A percentile compares a stretch with the other conserved stretches of the same genome.
phyloP scores from a whole-genome alignment of 2,888 invertebrate species.

The Acronicta psi region DNA sequence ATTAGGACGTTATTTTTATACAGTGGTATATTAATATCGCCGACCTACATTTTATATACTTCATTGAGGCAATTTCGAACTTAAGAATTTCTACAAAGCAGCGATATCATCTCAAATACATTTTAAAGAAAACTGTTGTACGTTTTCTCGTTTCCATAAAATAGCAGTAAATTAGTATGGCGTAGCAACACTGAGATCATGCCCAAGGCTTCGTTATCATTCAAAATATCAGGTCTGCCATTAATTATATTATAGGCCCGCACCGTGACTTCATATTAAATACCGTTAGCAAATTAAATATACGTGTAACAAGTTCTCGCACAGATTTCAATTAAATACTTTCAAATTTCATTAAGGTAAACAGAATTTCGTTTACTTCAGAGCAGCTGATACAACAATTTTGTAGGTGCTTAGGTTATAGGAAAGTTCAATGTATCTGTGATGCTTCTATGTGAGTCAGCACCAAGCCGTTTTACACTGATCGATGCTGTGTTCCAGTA shows the following conservation, averaged over 20 bases:
- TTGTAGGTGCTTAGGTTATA: constrained; percentile 15
- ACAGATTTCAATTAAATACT: constrained; percentile 11
- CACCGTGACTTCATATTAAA: constrained; percentile 13
- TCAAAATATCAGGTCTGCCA: constrained; percentile 22
- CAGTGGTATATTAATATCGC: too few relatives aligned
- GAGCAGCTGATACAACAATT: constrained; percentile 36
- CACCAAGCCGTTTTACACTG: constrained; percentile 15
- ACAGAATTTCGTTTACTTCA: constrained; percentile 1
- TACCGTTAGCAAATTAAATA: constrained; percentile 34
- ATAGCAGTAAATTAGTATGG: constrained; percentile 27
- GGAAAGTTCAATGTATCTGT: constrained; percentile 33
- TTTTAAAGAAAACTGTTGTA: too few relatives aligned
- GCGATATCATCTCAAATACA: too few relatives aligned
- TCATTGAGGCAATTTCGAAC: too few relatives aligned
- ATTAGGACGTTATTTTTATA: too few relatives aligned
- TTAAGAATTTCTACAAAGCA: too few relatives aligned
- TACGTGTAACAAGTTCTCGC: constrained; percentile 6
- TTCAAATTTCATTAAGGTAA: constrained; percentile 12
- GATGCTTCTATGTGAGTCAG: constrained; percentile 17
- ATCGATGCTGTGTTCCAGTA: constrained; percentile 14
- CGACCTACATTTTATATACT: too few relatives aligned
- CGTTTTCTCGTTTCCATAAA: constrained; percentile 6
- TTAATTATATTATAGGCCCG: constrained; percentile 26
- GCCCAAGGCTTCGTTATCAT: constrained; percentile 33
- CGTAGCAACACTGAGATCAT: constrained; percentile 24